These are phyloP conservation scores for Chanos chanos DNA, from an alignment of 2,797 vertebrate species.

Conservation along the genomic window DNA sequence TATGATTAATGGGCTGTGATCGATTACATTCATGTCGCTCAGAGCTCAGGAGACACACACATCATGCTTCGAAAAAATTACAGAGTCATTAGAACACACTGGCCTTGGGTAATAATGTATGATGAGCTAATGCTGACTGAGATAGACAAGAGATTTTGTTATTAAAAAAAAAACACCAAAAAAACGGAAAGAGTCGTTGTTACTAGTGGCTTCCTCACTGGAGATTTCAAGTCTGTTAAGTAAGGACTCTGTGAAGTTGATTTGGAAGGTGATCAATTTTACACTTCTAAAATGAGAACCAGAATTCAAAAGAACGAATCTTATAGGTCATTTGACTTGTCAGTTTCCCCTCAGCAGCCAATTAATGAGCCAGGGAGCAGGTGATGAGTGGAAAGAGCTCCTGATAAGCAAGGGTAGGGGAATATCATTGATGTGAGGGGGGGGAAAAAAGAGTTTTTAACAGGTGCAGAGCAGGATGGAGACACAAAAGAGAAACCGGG, in stretches of 20 bases:
- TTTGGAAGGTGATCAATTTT: no score
- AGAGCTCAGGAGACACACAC: slow-evolving; percentile 17
- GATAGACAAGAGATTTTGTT: no score
- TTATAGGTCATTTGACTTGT: background rate
- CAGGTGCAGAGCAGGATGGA: background rate
- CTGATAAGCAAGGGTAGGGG: no score
- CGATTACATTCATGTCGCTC: slow-evolving; percentile 12
- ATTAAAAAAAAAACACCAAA: no score
- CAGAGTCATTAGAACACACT: background rate
- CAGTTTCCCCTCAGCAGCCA: background rate
- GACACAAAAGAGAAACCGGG: background rate
- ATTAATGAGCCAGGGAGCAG: no score
- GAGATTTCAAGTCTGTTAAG: no score
- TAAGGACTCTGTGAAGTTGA: no score
- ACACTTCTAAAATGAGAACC: no score
- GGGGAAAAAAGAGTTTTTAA: background rate
- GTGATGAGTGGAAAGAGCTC: no score
- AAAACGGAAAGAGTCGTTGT: no score
- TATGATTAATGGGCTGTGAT: slow-evolving; percentile 15
- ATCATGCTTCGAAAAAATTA: slow-evolving; percentile 3
- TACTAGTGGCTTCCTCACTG: no score
- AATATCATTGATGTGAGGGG: no score
- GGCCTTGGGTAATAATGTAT: slow-evolving; percentile 1
- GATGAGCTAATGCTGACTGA: slow-evolving; percentile 8
- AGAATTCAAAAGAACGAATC: background rate